These are phyloP conservation scores for Euwallacea fornicatus DNA, from an alignment of 1,140 invertebrate genomes.

Conservation along the genomic window DNA sequence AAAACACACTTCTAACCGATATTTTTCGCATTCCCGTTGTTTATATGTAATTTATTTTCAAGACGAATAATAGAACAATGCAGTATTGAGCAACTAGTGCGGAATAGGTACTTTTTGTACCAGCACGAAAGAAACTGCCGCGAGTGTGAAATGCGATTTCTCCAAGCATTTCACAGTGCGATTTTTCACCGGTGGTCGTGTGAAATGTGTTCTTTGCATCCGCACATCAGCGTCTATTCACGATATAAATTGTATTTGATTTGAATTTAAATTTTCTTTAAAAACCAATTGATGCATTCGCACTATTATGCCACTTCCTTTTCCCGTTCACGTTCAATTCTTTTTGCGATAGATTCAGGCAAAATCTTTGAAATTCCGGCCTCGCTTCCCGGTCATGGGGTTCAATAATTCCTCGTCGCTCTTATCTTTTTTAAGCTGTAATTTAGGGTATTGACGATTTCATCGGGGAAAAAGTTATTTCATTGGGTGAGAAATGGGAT, in stretches of 20 bases:
- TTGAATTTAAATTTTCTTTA: background rate
- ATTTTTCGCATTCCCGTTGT: conserved; percentile 12
- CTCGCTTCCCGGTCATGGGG: background rate
- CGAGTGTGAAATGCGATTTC: too few relatives aligned
- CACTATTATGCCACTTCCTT: conserved; percentile 1
- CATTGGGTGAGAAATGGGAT: too few relatives aligned
- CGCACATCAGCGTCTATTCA: background rate
- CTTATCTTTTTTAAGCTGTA: background rate
- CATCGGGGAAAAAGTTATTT: too few relatives aligned
- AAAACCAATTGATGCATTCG: conserved; percentile 1
- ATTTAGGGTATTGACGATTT: too few relatives aligned
- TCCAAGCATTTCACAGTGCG: too few relatives aligned
- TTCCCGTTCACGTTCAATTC: background rate
- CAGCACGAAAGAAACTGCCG: too few relatives aligned
- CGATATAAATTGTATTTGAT: background rate
- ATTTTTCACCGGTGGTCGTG: background rate
- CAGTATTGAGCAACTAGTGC: too few relatives aligned
- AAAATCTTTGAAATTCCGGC: background rate
- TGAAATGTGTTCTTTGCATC: background rate
- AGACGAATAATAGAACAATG: background rate
- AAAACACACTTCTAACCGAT: conserved; percentile 28
- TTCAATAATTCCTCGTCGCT: background rate
- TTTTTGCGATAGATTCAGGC: background rate
- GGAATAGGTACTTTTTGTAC: too few relatives aligned
- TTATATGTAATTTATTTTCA: conserved; percentile 2